Percentiles rank a stretch among this genome's conserved stretches.
These are phyloP conservation scores for Potamarius usumacintae DNA, from an alignment of 2,113 vertebrate species.

Conservation along the genomic window DNA sequence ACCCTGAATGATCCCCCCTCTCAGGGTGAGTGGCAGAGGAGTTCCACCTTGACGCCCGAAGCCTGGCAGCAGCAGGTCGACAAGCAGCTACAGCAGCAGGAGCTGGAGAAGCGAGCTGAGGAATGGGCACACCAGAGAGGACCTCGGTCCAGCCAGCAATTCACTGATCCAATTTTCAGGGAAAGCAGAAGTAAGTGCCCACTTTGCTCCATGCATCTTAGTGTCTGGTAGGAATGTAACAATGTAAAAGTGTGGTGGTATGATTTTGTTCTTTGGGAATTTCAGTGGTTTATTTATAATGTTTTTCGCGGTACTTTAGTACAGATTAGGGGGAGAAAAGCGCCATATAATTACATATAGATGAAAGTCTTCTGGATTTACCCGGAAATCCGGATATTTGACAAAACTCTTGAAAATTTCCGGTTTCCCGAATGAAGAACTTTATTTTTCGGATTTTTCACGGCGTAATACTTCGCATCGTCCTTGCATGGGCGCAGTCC, in stretches of 20 bases:
- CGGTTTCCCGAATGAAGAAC: too few relatives aligned
- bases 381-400: too few relatives aligned
- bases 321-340: background rate
- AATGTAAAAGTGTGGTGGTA: background rate
- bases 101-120: slow-evolving; percentile 64
- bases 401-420: too few relatives aligned
- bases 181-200: slow-evolving; percentile 74
- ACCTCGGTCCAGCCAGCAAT: slow-evolving; percentile 52
- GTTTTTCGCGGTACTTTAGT: background rate
- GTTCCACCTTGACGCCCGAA: slow-evolving; percentile 74
- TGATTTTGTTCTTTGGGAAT: background rate
- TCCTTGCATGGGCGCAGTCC: too few relatives aligned
- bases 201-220: background rate
- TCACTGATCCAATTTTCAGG: slow-evolving; percentile 67
- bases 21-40: slow-evolving; percentile 68
- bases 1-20: slow-evolving; percentile 50
- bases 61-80: slow-evolving; percentile 79
- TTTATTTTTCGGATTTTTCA: background rate
- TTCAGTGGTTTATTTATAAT: background rate
- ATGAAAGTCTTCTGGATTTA: too few relatives aligned
- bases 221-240: background rate
- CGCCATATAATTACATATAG: background rate
- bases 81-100: slow-evolving; percentile 70
- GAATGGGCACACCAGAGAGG: slow-evolving; percentile 61
- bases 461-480: too few relatives aligned